A percentile compares a stretch with the other conserved stretches of the same genome.
Evolutionary conservation across 2,113 vertebrate species (phyloP).

Genomic region (Bombycilla garrulus): DNA sequence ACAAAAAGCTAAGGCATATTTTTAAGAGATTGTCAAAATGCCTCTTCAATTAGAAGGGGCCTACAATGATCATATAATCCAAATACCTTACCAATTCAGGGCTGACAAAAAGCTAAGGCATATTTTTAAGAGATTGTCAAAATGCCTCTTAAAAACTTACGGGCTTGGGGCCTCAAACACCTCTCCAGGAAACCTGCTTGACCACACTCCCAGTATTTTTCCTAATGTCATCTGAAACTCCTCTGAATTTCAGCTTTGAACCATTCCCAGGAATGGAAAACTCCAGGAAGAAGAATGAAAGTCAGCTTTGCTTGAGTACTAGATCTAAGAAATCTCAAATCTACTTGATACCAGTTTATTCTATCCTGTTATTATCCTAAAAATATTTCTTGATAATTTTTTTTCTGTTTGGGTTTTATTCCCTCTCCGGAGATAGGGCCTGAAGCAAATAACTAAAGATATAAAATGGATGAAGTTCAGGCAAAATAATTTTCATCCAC

Average conservation of each 20-base stretch:
- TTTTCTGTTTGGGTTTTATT: background rate
- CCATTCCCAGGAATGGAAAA: background rate
- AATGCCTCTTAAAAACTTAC: background rate
- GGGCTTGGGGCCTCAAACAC: background rate
- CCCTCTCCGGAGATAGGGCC: background rate
- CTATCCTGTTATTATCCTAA: background rate
- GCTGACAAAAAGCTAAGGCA: background rate
- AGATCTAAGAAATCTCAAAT: background rate
- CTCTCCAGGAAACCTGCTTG: background rate
- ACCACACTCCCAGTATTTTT: rapidly evolving
- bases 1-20: background rate
- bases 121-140: background rate
- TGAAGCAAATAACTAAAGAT: background rate
- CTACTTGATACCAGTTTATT: background rate
- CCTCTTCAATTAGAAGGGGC: background rate
- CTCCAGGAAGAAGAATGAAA: background rate
- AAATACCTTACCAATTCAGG: background rate
- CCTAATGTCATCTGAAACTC: background rate
- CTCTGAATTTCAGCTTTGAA: background rate
- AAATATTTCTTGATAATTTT: background rate
- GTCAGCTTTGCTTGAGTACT: background rate
- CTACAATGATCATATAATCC: background rate
- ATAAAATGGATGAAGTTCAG: background rate
- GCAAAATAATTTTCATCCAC: background rate
- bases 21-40: background rate